Base-by-base conservation (phyloP, 2,888 invertebrate genomes). In the Dione vanillae region DNA sequence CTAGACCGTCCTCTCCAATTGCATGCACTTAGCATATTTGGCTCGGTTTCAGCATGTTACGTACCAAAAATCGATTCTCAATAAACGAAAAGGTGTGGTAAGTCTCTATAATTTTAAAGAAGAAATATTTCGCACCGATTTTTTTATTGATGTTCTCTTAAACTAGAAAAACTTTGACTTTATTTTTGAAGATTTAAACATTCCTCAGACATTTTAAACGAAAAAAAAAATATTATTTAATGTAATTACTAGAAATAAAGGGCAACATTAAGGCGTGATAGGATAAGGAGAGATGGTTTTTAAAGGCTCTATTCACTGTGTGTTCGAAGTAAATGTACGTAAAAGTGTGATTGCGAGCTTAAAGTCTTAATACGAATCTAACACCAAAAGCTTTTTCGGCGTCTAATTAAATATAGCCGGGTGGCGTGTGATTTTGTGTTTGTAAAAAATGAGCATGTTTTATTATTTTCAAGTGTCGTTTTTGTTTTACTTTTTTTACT, bases 51-150 rank as follows among this genome's bases (percentile, higher is more conserved):
- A 67, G 62, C 51, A 9, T 12, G 47, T 71, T 64, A 67, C 49
- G 70, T 64, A 64, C 61, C 51, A 52, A 62, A 67, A 66, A 67
- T 67, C 62, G 64, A 64, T 71, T 51, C 45, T 41, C 56, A 56
- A 51, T 54, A 64, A 49, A 9, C 43, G 12, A 35, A 61, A 35
- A 61, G 45, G 61, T 61, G 45, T 45, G 11, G 45, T 61, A n/a
- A 45, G 27, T 16, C 11, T 35, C 45, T 27, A 41, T 19, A 43
- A 61, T 7, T 61, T 45, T 27, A 16, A 45, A 61, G n/a, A 20
- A 27, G 20, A n/a, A 14, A 61, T 14, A 59, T 43, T n/a, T 10
- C 19, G 40, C 12, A n/a, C 2, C 1, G 20, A n/a, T 20, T 54
- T 37, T 14, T 54, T 6, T 10, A 6, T 37, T 54, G 35, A 3